Percentiles rank a stretch among this genome's conserved stretches.
Evolutionary conservation across 1,140 invertebrate genomes (phyloP).

Genomic region (Lineus longissimus): DNA sequence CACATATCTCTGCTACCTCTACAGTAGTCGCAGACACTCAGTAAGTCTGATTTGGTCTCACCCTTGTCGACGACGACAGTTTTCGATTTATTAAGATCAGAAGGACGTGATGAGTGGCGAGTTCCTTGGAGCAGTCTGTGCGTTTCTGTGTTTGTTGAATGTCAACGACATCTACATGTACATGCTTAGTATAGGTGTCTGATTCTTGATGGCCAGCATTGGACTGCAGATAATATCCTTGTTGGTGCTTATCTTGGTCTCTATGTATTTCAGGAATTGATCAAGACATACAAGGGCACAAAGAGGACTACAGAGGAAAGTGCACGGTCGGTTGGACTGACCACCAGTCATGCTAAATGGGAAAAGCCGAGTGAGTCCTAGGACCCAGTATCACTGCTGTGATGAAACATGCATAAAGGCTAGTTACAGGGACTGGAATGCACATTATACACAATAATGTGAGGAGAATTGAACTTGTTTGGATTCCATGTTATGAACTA

Average conservation of each 20-base stretch:
- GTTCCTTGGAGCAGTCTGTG: too few species aligned
- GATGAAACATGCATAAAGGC: too few species aligned
- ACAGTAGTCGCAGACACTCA: conserved; percentile 63
- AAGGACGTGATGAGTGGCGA: not conserved
- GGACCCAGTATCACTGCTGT: too few species aligned
- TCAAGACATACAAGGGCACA: conserved; percentile 67
- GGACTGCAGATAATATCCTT: not conserved
- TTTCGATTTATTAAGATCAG: not conserved
- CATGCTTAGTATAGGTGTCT: too few species aligned
- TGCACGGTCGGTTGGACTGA: conserved; percentile 75
- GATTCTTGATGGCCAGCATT: not conserved
- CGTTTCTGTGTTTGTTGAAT: too few species aligned
- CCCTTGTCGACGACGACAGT: not conserved
- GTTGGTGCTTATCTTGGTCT: not conserved
- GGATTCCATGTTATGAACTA: too few species aligned
- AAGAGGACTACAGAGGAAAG: conserved; percentile 72
- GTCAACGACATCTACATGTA: too few species aligned
- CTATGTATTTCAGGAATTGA: conserved; percentile 58
- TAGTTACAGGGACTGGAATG: too few species aligned
- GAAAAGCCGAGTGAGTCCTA: too few species aligned
- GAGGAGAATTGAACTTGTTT: too few species aligned
- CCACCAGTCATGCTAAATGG: too few species aligned
- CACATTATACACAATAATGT: too few species aligned
- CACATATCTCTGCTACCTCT: conserved; percentile 72
- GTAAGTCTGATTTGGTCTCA: conserved; percentile 15